Base-by-base conservation (phyloP, 1,140 invertebrate species). In the Gryon sp. region DNA sequence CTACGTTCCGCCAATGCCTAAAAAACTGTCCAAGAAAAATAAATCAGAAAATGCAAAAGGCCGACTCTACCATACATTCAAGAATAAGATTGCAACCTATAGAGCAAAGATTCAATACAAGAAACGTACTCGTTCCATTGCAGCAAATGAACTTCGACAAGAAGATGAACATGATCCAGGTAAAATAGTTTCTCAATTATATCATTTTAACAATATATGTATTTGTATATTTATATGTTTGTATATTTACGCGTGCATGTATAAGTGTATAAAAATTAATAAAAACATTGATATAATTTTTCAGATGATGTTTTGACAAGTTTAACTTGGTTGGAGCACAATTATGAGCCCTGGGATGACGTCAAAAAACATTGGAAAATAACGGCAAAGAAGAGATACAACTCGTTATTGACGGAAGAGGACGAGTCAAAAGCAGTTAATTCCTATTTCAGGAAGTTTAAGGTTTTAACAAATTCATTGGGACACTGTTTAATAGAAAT, bases 401-500 rank as follows among this genome's bases (percentile, higher is more conserved):
- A 63, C 38, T 11, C 15, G 0, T 18, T 70, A 9, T 9, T 70
- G 8, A 14, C 12, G 11, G 30, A 45, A 36, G 32, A 26, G 8
- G 12, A 20, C 9, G 36, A 41, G 1, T 2, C 38, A 1, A 20
- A 46, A 7, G 45, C 19, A 9, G 40, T 72, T 1, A 15, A 30
- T 19, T 11, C 38, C 12, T 79, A 69, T 41, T 50, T 76, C 19
- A 11, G 45, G 15, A 68, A 72, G 24, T 79, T 59, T 34, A 26
- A 28, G 0, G 22, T 69, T 15, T 43, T 79, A 22, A 65, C 63
- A 8, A 55, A 69, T 9, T 28, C 63, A 19, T 19, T 53, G n/a
- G 72, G 77, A 14, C 19, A 76, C 36, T 43, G 16, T 38, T 36
- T 79, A n/a, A 45, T 79, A 14, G 66, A 79, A 14, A 79, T 79